These are phyloP conservation scores for Phoxinus dragarum DNA, from an alignment of 2,797 vertebrate genomes.

Conservation along the genomic window DNA sequence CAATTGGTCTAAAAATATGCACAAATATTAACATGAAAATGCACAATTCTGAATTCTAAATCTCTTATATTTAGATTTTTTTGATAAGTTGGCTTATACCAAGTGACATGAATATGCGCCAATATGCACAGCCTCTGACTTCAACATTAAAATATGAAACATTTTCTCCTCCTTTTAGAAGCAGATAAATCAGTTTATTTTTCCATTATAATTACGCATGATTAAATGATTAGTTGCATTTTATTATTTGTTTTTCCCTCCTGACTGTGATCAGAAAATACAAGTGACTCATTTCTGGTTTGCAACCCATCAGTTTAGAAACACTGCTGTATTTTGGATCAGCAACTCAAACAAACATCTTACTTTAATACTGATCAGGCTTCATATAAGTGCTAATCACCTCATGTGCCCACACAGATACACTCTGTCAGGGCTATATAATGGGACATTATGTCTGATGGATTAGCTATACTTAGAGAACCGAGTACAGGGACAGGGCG, in stretches of 20 bases:
- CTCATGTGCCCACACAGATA: neutral
- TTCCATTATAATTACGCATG: neutral
- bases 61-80: neutral
- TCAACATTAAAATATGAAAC: neutral
- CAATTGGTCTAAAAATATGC: neutral
- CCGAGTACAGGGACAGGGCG: slow-evolving; percentile 36
- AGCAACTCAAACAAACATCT: slow-evolving; percentile 1
- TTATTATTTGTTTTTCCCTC: neutral
- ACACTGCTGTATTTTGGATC: slow-evolving; percentile 2
- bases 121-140: neutral
- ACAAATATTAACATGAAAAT: neutral
- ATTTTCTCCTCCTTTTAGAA: neutral
- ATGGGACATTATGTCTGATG: slow-evolving; percentile 67
- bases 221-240: neutral
- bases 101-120: neutral
- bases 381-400: slow-evolving; percentile 37
- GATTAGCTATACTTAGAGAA: slow-evolving; percentile 61
- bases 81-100: neutral
- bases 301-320: neutral
- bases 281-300: neutral
- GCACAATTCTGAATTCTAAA: neutral
- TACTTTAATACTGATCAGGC: no score
- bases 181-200: neutral
- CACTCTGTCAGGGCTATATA: slow-evolving; percentile 61
- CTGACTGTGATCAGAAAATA: neutral